These are phyloP conservation scores for Punctoribates punctum DNA, from an alignment of 2,888 invertebrate genomes.

Conservation along the genomic window DNA sequence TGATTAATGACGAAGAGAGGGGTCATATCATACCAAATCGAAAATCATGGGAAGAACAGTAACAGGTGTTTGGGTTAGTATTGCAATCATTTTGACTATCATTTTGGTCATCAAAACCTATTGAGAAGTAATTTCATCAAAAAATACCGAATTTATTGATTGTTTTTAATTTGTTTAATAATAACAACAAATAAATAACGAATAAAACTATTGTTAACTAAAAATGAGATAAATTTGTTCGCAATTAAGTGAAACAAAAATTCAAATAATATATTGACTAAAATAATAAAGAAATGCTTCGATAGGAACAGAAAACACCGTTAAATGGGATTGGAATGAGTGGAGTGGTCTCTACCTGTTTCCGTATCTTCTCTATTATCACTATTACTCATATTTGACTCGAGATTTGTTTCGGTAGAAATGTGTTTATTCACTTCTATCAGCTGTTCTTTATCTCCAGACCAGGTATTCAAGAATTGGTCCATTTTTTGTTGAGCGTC, in stretches of 20 bases:
- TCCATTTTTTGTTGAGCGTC: conserved; percentile 58
- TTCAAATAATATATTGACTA: background rate
- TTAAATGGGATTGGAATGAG: background rate
- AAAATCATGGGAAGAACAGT: conserved; percentile 33
- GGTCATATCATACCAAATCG: conserved; percentile 19
- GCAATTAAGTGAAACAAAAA: background rate
- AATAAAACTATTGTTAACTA: background rate
- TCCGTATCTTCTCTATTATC: background rate
- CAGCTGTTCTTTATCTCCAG: conserved; percentile 14
- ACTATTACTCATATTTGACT: background rate
- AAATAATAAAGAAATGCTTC: background rate
- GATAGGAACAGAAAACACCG: background rate
- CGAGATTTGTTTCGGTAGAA: background rate
- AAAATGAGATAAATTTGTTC: no score
- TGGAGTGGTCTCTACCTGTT: background rate
- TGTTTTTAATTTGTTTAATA: background rate
- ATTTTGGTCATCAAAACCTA: conserved; percentile 30
- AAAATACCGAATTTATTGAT: background rate
- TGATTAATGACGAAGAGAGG: background rate
- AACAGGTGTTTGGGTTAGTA: conserved; percentile 30
- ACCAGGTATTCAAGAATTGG: conserved; percentile 55
- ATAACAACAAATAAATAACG: background rate
- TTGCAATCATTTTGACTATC: conserved; percentile 33
- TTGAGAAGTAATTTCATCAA: conserved; percentile 20
- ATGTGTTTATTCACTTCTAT: background rate